Base-by-base conservation (phyloP, 2,113 vertebrate species). In the Rhabdornis inornatus region DNA sequence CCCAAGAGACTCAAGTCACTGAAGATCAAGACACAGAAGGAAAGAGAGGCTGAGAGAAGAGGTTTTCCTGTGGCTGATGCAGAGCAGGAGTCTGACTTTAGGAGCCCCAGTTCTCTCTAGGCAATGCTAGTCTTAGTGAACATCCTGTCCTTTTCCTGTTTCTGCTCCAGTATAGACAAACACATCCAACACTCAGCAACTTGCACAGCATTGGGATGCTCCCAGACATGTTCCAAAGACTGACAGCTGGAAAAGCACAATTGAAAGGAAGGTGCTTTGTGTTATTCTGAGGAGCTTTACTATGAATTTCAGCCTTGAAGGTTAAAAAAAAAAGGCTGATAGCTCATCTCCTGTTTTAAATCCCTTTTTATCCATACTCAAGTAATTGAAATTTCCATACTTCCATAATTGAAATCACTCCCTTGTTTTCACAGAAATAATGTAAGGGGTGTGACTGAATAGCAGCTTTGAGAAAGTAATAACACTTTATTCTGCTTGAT, bases 401-500 rank as follows among this genome's bases (percentile, higher is more conserved):
- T 77, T 77, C 71, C 31, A 21, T 89, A 68, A 92, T 83, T 90
- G 78, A 91, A 92, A 82, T 87, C 44, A 70, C 35, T 77, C 69
- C 77, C 57, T 96, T 74, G 35, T 95, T 94, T 95, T 84, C 79
- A 77, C 69, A 86, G 60, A 60, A 94, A 56, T 92, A 94, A 91
- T 1, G 2, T 74, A 68, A 95, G 74, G 52, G 63, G 72, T 79
- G 76, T 95, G 93, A 90, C 96, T 72, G 87, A 92, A 92, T 70
- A 94, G 82, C 85, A 86, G 79, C 75, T 87, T 70, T 86, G 81
- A 89, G 89, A 91, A 95, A 92, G 83, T 82, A 91, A 37, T 93
- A 96, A 76, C 71, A 82, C 64, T 96, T 92, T 78, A 90, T 95
- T 94, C 83, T 95, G 86, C 90, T 89, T 95, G 80, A 87, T 24